phyloP scores from a whole-genome alignment of 1,140 invertebrate species.

The Euglossa dilemma region DNA sequence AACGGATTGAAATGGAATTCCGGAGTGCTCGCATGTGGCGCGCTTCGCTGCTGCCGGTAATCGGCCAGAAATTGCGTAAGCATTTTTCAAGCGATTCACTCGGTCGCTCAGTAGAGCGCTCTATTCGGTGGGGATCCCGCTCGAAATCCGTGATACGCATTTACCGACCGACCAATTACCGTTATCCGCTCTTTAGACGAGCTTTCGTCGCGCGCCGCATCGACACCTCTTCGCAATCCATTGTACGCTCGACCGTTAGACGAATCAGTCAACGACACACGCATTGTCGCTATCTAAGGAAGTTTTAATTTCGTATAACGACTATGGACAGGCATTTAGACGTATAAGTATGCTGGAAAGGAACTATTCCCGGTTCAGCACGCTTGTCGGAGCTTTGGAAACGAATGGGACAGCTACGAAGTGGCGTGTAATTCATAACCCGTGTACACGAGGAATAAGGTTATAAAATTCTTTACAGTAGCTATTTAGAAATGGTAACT shows the following conservation, averaged over 20 bases:
- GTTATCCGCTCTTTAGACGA: background rate
- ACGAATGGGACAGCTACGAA: background rate
- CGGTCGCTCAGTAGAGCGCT: background rate
- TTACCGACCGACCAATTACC: background rate
- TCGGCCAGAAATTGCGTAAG: conserved; percentile 53
- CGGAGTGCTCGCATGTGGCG: conserved; percentile 54
- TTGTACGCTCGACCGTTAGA: background rate
- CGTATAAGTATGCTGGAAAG: background rate
- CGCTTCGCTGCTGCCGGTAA: conserved; percentile 52
- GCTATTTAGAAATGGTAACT: conserved; percentile 1
- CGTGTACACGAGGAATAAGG: background rate
- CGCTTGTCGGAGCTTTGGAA: background rate
- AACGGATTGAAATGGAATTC: conserved; percentile 67
- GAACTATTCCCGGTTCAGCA: conserved; percentile 12
- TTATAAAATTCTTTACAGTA: conserved; percentile 1
- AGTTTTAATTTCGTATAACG: background rate
- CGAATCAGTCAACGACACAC: background rate
- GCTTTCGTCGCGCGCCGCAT: background rate
- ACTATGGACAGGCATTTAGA: background rate
- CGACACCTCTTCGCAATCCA: background rate
- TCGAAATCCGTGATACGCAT: conserved; percentile 3
- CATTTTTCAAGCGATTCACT: conserved; percentile 18
- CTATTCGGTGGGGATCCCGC: background rate
- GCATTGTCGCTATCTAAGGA: conserved; percentile 22
- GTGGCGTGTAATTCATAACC: conserved; percentile 18